Base-by-base conservation (phyloP, 2,113 vertebrate genomes). In the Oncorhynchus gorbuscha region DNA sequence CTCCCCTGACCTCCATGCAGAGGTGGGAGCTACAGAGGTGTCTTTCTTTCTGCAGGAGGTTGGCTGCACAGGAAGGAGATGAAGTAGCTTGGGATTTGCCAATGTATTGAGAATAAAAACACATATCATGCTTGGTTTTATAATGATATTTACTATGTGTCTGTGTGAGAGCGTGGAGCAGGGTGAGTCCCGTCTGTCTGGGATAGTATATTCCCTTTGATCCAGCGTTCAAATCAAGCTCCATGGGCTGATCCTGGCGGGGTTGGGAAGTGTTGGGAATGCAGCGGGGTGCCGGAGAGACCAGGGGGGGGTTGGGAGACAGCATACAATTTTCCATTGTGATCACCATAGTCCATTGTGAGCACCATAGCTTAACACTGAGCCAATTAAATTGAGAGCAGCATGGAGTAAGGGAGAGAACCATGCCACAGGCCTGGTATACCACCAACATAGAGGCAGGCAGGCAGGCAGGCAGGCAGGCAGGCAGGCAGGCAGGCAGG, bases 131-230 rank as follows among this genome's bases (percentile, higher is more conserved):
- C 55, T 74, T 76, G 14, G n/a, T 83, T 83, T 83, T 76, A 81
- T 73, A 48, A 30, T 45, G 2, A 45, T 45, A 45, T 45, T 45
- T 45, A 45, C 39, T 75, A 39, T 11, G 72, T 20, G 55, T 49
- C 75, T 75, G n/a, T n/a, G 59, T 20, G 70, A 62, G 14, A 35
- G 32, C 2, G 67, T 68, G 5, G 20, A 67, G 32, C 30, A 79
- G 64, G 26, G 67, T 6, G 71, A 71, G 81, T 16, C 26, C 13
- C 39, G 28, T 18, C 79, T 84, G 75, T 79, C 64, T 86, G 77
- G 77, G 82, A 84, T 78, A 74, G 81, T 14, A 30, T 83, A 92
- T 92, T 92, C 91, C 73, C 79, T 92, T 92, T 93, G 90, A 92
- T 92, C 80, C 55, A 16, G 69, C 71, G 88, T 90, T 90, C 89